A percentile compares a stretch with the other conserved stretches of the same genome.
Evolutionary conservation across 1,140 invertebrate genomes (phyloP).

Genomic region (Drosophila willistoni): DNA sequence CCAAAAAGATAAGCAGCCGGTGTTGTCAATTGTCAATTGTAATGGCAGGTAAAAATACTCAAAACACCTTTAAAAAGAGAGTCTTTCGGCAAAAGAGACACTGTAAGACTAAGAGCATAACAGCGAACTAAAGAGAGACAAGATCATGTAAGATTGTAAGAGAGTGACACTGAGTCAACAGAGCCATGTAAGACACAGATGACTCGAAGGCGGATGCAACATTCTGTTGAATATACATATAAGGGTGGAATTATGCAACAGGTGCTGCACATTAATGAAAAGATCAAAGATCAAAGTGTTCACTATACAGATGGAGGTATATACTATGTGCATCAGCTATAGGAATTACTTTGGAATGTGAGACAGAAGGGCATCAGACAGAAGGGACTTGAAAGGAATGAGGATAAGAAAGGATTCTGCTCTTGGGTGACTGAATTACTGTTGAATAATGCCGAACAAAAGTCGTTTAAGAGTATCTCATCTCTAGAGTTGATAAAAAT

Average conservation of each 20-base stretch:
- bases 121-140: not conserved
- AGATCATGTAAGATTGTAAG: not conserved
- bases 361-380: too few species aligned
- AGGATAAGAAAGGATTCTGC: too few species aligned
- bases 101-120: not conserved
- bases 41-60: constrained; percentile 43
- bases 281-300: constrained; percentile 10
- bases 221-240: constrained; percentile 3
- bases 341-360: not conserved
- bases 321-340: not conserved
- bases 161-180: not conserved
- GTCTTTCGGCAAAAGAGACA: not conserved
- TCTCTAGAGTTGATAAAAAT: too few species aligned
- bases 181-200: not conserved
- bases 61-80: constrained; percentile 1
- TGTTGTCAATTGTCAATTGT: constrained; percentile 31
- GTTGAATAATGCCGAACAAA: too few species aligned
- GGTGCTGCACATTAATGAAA: not conserved
- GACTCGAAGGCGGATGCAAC: not conserved
- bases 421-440: too few species aligned
- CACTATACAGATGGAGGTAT: not conserved
- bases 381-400: too few species aligned
- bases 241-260: constrained; percentile 8
- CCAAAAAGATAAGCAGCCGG: constrained; percentile 46
- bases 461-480: too few species aligned